These are phyloP conservation scores for Aproaerema taeniolella DNA, from an alignment of 2,888 invertebrate genomes.

Conservation along the genomic window DNA sequence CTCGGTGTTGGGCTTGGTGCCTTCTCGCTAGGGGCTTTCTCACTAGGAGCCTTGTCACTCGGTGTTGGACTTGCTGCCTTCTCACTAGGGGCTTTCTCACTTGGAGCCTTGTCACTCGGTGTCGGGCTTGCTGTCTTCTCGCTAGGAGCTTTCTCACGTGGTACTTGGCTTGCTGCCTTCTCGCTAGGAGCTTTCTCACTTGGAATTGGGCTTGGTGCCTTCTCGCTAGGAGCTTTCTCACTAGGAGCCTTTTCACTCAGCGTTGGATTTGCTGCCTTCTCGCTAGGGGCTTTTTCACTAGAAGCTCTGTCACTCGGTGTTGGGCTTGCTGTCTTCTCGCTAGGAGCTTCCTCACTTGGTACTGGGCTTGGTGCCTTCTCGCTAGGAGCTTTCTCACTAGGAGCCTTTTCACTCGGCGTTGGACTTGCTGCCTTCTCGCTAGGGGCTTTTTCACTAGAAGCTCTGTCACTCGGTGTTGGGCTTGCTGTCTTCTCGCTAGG, in stretches of 20 bases:
- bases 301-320: background rate
- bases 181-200: slow-evolving; percentile 10
- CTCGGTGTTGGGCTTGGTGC: no score
- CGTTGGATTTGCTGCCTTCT: background rate
- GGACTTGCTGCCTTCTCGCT: no score
- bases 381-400: background rate
- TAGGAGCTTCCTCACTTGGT: background rate
- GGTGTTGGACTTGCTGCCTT: no score
- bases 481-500: no score
- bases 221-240: background rate
- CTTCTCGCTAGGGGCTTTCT: no score
- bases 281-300: slow-evolving; percentile 1
- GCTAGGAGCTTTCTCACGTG: slow-evolving; percentile 2
- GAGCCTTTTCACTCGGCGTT: no score
- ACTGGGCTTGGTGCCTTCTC: slow-evolving; percentile 11
- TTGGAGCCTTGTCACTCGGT: background rate
- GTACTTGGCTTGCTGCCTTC: background rate
- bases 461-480: no score
- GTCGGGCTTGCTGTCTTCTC: slow-evolving; percentile 12
- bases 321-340: background rate
- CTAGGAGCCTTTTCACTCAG: background rate
- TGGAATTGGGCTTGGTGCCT: background rate
- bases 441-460: no score
- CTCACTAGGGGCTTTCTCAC: slow-evolving; percentile 17
- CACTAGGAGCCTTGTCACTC: no score